Base-by-base conservation (phyloP, 2,888 invertebrate species). In the Melanophora roralis region DNA sequence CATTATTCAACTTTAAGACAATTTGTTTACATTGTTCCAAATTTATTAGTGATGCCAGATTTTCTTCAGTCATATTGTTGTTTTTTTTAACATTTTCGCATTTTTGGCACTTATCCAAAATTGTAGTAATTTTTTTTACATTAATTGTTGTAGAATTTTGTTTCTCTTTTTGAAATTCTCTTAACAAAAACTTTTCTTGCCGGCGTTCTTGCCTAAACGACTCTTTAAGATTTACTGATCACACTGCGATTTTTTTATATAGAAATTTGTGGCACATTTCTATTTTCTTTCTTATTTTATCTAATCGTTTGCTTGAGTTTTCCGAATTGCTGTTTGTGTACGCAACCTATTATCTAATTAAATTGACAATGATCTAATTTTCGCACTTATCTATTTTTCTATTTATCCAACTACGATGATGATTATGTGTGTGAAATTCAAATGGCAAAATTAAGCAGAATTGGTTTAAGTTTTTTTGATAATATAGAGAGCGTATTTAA, bases 11-110 rank as follows among this genome's bases (percentile, higher is more conserved):
- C 36, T 78, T 69, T 11, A 7, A 34, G 19, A 87, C 78, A 27
- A 88, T 88, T 64, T 69, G 43, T 21, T 74, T 53, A 62, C 86
- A 87, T 51, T 87, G 85, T 0, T 34, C n/a, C 6, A 45, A 83
- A 9, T 67, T 84, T 38, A 87, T 76, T 12, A 86, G 73, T 80
- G 83, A 83, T 65, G 74, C 68, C 76, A 73, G 38, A 73, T 72
- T 38, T 23, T 72, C 38, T 1, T 40, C 16, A 14, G 59, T 53
- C 53, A 73, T 82, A 19, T 51, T 53, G 14, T 14, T 57, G 16
- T 14, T 1, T 14, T 38, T 0, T 51, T 7, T 11, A 27, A 19
- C 21, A 36, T 47, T 6, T 36, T 19, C n/a, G 7, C 23, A 14
- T 36, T 69, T 67, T 81, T 81, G 73, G 81, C 68, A 34, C 36